Evolutionary conservation across 2,888 invertebrate genomes (phyloP).

Genomic region (Anticlea derivata): DNA sequence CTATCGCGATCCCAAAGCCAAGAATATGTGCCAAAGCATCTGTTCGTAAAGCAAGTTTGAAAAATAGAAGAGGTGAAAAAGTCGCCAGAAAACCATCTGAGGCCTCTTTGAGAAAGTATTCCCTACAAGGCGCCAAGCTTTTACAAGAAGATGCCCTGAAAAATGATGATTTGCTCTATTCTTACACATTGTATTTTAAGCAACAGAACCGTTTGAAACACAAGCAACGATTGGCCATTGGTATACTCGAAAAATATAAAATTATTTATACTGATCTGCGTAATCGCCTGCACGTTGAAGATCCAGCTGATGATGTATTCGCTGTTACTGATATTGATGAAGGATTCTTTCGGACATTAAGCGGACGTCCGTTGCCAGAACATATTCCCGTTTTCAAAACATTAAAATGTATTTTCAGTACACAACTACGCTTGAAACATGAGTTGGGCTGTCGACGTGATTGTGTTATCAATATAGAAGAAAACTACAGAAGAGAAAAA

Average conservation of each 20-base stretch:
- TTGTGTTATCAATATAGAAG: conserved; percentile 78
- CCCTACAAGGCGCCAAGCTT: conserved; percentile 44
- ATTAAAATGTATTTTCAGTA: conserved; percentile 48
- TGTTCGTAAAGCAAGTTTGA: conserved; percentile 25
- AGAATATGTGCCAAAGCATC: conserved; percentile 36
- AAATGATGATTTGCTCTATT: conserved; percentile 52
- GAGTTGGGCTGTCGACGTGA: conserved; percentile 74
- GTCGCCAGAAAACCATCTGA: conserved; percentile 35
- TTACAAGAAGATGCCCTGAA: conserved; percentile 44
- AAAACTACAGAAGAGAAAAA: conserved; percentile 80
- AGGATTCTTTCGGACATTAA: conserved; percentile 53
- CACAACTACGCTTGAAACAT: conserved; percentile 49
- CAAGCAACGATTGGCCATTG: conserved; percentile 45
- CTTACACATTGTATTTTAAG: conserved; percentile 56
- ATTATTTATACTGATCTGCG: conserved; percentile 49
- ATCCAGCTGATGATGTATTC: conserved; percentile 47
- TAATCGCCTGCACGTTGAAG: conserved; percentile 47
- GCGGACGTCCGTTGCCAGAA: conserved; percentile 43
- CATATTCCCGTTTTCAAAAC: conserved; percentile 56
- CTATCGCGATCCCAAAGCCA: conserved; percentile 48
- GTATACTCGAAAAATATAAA: conserved; percentile 57
- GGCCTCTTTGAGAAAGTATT: conserved; percentile 40
- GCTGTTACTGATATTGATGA: conserved; percentile 58
- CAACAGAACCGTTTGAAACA: conserved; percentile 47
- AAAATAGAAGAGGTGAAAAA: conserved; percentile 31